Conservation (phyloP, 2,888 invertebrate genomes). For the Idaea biselata region DNA sequence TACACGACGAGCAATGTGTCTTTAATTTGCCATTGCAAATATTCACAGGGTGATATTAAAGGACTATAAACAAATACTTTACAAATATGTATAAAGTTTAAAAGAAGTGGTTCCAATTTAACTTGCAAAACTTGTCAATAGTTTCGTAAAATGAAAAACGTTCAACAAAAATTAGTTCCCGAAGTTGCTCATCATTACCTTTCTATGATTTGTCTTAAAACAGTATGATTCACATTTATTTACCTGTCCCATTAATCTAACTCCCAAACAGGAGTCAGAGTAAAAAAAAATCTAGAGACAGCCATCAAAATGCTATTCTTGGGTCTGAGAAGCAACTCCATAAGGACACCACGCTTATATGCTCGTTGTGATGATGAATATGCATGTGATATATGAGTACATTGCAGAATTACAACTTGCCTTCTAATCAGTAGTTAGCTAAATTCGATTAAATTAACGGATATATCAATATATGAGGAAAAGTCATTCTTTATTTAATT, state of each 20-base stretch:
- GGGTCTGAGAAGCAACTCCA: constrained; percentile 1
- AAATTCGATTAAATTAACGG: constrained; percentile 5
- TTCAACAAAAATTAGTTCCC: too few species aligned
- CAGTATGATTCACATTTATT: neutral
- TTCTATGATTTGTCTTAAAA: neutral
- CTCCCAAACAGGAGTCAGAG: neutral
- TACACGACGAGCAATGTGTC: neutral
- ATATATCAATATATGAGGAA: too few species aligned
- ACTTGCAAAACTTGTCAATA: too few species aligned
- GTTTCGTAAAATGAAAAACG: too few species aligned
- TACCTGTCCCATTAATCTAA: neutral
- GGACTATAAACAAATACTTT: neutral
- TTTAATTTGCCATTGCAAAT: neutral
- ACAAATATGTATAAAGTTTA: too few species aligned
- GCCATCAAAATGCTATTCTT: neutral
- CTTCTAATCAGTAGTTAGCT: constrained; percentile 17
- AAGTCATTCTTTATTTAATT: too few species aligned
- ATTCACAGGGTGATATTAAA: neutral
- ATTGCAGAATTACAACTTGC: constrained; percentile 21
- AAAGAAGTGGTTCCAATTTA: too few species aligned
- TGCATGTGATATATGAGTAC: constrained; percentile 18
- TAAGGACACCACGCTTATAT: constrained; percentile 6
- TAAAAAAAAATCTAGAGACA: neutral
- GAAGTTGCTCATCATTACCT: neutral
- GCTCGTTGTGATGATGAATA: constrained; percentile 9